These are phyloP conservation scores for Anagrus nilaparvatae DNA, from an alignment of 1,140 invertebrate species.

Conservation along the genomic window DNA sequence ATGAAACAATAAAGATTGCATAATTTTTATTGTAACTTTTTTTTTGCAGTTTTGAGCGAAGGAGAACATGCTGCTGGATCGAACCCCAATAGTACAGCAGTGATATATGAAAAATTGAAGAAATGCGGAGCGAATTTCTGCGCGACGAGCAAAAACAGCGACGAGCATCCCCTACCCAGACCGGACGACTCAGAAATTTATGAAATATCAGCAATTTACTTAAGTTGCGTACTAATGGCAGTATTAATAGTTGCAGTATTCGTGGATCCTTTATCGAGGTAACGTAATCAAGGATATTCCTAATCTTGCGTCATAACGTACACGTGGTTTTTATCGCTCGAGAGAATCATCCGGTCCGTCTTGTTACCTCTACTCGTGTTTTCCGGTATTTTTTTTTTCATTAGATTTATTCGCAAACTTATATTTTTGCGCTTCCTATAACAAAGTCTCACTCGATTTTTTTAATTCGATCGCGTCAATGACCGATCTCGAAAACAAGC, in stretches of 20 bases:
- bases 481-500: too few relatives aligned
- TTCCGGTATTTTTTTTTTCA: too few relatives aligned
- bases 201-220: constrained; percentile 79
- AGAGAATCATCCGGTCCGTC: constrained; percentile 11
- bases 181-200: constrained; percentile 77
- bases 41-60: constrained; percentile 59
- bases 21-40: constrained; percentile 13
- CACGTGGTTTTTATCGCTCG: constrained; percentile 2
- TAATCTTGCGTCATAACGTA: neutral
- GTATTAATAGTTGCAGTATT: constrained; percentile 76
- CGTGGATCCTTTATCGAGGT: constrained; percentile 82
- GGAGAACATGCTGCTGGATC: constrained; percentile 49
- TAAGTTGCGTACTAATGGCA: constrained; percentile 74
- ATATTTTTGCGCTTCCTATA: too few relatives aligned
- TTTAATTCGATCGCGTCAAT: too few relatives aligned
- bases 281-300: constrained; percentile 8
- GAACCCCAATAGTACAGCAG: constrained; percentile 38
- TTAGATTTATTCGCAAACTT: too few relatives aligned
- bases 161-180: constrained; percentile 60
- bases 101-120: constrained; percentile 45
- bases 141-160: constrained; percentile 50
- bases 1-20: constrained; percentile 14
- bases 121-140: constrained; percentile 79
- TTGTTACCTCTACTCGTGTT: constrained; percentile 5
- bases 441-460: too few relatives aligned